Conservation (phyloP, 2,888 invertebrate species). For the Trichogramma dendrolimi region DNA sequence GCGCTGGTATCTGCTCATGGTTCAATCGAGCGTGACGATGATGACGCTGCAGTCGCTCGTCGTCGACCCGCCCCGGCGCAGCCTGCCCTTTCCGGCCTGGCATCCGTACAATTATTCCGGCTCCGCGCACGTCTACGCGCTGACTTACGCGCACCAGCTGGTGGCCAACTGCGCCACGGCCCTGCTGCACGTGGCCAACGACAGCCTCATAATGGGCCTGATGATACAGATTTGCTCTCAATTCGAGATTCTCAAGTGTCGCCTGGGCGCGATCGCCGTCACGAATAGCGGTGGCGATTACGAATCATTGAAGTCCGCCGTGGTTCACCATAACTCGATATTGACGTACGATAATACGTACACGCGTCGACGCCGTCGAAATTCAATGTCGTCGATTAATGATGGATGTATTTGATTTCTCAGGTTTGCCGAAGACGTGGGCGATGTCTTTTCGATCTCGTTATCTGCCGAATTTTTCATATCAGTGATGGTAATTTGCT, state of each 20-base stretch:
- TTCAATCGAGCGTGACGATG: constrained; percentile 30
- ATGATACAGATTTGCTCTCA: constrained; percentile 32
- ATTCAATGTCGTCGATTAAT: too few species aligned
- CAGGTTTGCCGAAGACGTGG: constrained; percentile 29
- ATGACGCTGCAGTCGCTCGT: constrained; percentile 3
- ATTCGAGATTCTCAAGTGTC: constrained; percentile 29
- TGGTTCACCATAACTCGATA: too few species aligned
- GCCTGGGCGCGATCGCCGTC: constrained; percentile 8
- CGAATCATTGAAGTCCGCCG: too few species aligned
- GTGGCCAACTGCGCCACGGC: constrained; percentile 27
- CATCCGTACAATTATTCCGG: constrained; percentile 28
- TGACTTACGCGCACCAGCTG: constrained; percentile 27
- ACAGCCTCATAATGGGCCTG: constrained; percentile 32
- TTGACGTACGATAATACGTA: too few species aligned
- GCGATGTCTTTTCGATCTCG: constrained; percentile 22
- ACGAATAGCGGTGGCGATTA: background rate
- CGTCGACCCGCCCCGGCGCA: background rate
- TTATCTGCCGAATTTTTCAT: constrained; percentile 32
- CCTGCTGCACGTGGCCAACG: constrained; percentile 30
- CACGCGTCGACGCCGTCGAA: too few species aligned
- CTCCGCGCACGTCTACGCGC: background rate
- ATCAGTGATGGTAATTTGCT: constrained; percentile 30
- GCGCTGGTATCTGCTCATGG: constrained; percentile 29
- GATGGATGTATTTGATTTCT: background rate
- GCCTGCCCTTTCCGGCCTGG: constrained; percentile 30